Conservation (phyloP, 2,888 invertebrate genomes). For the Odontocerum albicorne region DNA sequence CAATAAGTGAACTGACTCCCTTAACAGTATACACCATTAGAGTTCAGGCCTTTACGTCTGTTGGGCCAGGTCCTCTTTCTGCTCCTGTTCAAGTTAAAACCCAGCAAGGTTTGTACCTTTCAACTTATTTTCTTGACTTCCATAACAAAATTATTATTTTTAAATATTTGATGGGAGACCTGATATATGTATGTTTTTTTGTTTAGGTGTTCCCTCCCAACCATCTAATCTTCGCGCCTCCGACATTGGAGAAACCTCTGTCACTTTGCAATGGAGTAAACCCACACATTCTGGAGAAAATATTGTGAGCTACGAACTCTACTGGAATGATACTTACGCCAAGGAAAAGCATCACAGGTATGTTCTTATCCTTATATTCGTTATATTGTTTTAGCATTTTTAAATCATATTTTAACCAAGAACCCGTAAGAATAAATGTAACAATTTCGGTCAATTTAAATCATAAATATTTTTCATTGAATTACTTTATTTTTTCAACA, state of each 20-base stretch:
- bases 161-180: neutral
- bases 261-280: constrained; percentile 89
- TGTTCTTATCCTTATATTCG: no score
- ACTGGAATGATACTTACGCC: constrained; percentile 96
- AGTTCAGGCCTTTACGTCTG: constrained; percentile 91
- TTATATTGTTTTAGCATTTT: no score
- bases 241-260: constrained; percentile 87
- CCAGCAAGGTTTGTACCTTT: constrained; percentile 74
- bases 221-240: constrained; percentile 87
- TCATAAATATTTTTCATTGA: no score
- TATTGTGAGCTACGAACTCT: constrained; percentile 93
- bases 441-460: no score
- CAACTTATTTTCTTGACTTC: neutral
- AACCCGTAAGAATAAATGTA: no score
- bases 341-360: constrained; percentile 84
- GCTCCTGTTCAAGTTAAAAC: constrained; percentile 98
- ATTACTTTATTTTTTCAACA: no score
- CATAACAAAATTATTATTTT: no score
- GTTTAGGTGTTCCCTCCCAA: constrained; percentile 90
- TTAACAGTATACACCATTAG: constrained; percentile 93
- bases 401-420: no score
- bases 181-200: constrained; percentile 3
- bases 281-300: constrained; percentile 91
- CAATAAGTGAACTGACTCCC: constrained; percentile 87
- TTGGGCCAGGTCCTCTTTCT: constrained; percentile 94